Evolutionary conservation across 2,888 invertebrate genomes (phyloP), one percentile per base, ranked within the genome.

Genomic region (Cybosia mesomella): DNA sequence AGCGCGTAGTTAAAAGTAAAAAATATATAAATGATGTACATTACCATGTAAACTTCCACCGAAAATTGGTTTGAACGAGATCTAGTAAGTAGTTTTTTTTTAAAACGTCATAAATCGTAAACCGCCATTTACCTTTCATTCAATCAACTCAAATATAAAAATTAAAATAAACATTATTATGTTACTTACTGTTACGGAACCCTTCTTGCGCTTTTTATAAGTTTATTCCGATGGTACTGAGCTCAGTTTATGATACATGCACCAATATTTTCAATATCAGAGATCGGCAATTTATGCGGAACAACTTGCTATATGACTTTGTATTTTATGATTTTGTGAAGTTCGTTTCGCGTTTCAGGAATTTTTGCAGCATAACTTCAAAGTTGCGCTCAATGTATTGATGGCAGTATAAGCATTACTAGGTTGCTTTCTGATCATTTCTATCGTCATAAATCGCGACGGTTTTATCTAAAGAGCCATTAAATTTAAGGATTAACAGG

Each of bases 191-290:
- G n/a, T n/a, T n/a, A n/a, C n/a, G n/a, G n/a, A n/a, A n/a, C n/a
- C n/a, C n/a, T n/a, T n/a, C 7, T 15, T 43, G 43, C n/a, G n/a
- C n/a, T 66, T 75, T 83, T 77, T 71, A 75, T 70, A 81, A 83
- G 82, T 81, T 78, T 77, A 80, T 79, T 76, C 73, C 67, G 39
- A 64, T 63, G 39, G 58, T 68, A 66, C 43, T 75, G 77, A 79
- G 66, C 66, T 32, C 71, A 76, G 71, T 83, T 84, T 83, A 83
- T 79, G 81, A 83, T 77, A 71, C 72, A 71, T 73, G 68, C 68
- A 66, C 75, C 80, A 73, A 85, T 84, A 80, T 79, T 82, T 84
- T 80, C 80, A 83, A 82, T 85, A 85, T 81, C 80, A 72, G 75
- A 75, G 81, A 73, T 71, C 75, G 68, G 28, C 73, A 77, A 84